Conservation (phyloP, 2,888 invertebrate genomes). For the Pristionchus fissidentatus region DNA sequence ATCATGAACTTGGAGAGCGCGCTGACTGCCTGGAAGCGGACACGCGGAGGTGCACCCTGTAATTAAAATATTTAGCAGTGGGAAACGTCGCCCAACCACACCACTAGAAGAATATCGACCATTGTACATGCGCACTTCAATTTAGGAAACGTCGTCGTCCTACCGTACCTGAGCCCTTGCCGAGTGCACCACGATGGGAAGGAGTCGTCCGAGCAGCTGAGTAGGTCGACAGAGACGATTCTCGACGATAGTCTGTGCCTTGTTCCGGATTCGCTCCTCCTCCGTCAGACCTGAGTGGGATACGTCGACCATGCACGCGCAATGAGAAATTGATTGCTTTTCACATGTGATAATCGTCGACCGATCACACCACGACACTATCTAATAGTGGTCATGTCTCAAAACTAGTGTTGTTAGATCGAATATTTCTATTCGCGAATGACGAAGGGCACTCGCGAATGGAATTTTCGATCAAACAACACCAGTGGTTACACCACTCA, state of each 20-base stretch:
- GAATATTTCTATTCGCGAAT: too few species aligned
- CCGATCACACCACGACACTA: background rate
- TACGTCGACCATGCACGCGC: background rate
- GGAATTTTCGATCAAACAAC: background rate
- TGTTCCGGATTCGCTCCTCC: constrained; percentile 38
- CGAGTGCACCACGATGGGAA: constrained; percentile 43
- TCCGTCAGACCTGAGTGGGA: constrained; percentile 45
- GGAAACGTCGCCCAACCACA: background rate
- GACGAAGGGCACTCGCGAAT: too few species aligned
- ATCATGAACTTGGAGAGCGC: constrained; percentile 48
- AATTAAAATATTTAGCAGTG: background rate
- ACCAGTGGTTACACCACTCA: background rate
- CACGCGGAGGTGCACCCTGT: constrained; percentile 28
- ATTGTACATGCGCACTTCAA: background rate
- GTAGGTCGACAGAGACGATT: background rate
- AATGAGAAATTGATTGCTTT: background rate
- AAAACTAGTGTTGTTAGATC: too few species aligned
- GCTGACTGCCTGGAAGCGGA: constrained; percentile 29
- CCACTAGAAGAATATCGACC: background rate
- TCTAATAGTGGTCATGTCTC: too few species aligned
- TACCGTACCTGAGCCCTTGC: constrained; percentile 38
- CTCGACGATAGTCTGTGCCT: constrained; percentile 18
- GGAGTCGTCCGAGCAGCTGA: constrained; percentile 21
- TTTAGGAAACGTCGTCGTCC: background rate
- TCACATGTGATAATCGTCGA: background rate